phyloP scores from a whole-genome alignment of 2,113 vertebrate species.

The Dolichotis patagonum region DNA sequence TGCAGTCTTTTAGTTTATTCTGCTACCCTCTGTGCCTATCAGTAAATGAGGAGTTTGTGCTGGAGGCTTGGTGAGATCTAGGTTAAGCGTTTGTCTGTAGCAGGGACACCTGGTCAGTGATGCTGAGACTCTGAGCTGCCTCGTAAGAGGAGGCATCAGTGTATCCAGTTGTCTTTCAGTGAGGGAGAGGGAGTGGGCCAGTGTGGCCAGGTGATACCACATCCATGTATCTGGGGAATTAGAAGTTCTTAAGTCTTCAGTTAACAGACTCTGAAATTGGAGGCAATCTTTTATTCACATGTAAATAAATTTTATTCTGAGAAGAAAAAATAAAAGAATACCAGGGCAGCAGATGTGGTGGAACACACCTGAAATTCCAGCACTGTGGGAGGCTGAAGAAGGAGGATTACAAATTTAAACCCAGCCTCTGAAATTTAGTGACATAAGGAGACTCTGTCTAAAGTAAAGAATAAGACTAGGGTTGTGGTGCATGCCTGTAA shows the following conservation, averaged over 20 bases:
- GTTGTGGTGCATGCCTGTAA: neutral
- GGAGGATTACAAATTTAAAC: neutral
- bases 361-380: neutral
- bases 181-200: neutral
- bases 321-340: neutral
- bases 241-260: neutral
- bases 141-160: neutral
- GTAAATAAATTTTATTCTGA: neutral
- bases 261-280: neutral
- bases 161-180: neutral
- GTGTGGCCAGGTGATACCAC: neutral
- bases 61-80: neutral
- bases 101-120: neutral
- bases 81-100: neutral
- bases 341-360: neutral
- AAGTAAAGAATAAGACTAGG: neutral
- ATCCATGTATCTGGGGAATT: neutral
- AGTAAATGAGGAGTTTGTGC: neutral
- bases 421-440: neutral
- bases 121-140: neutral
- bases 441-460: neutral
- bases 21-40: neutral
- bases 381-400: neutral
- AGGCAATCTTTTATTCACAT: neutral
- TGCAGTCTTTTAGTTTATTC: neutral